These are phyloP conservation scores for Microctenopoma stevenorrisi DNA, from an alignment of 2,797 vertebrate genomes.

Conservation along the genomic window DNA sequence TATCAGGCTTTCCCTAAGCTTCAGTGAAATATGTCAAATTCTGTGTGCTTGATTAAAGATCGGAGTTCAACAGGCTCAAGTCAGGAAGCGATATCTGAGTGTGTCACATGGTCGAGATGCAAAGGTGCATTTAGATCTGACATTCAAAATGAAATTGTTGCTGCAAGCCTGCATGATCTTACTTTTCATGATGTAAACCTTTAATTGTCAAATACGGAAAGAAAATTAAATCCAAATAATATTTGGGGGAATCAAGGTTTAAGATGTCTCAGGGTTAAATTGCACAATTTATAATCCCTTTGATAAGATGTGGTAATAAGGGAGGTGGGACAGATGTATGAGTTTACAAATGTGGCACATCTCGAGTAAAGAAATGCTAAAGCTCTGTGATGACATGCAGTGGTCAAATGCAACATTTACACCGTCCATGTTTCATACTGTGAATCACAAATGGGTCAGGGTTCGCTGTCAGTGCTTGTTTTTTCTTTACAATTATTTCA, in stretches of 20 bases:
- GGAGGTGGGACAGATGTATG: conserved; percentile 14
- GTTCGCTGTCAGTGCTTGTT: neutral
- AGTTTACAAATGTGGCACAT: conserved; percentile 27
- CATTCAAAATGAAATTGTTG: conserved; percentile 68
- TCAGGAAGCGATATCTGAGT: conserved; percentile 72
- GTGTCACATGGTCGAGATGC: conserved; percentile 73
- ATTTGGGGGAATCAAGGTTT: conserved; percentile 27
- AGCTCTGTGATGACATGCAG: neutral
- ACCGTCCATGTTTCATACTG: conserved; percentile 10
- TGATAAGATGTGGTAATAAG: conserved; percentile 30
- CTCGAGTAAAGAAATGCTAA: neutral
- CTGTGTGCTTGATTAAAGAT: conserved; percentile 77
- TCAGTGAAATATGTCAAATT: conserved; percentile 78
- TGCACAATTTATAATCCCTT: conserved; percentile 28
- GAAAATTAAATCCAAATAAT: conserved; percentile 41
- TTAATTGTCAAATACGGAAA: conserved; percentile 37
- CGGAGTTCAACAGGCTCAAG: conserved; percentile 72
- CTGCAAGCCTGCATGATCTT: conserved; percentile 61
- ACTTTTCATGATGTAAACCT: conserved; percentile 63
- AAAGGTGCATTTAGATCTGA: conserved; percentile 70
- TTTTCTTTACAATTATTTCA: conserved; percentile 14
- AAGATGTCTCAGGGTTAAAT: conserved; percentile 37
- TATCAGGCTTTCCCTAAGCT: conserved; percentile 77
- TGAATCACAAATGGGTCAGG: conserved; percentile 1
- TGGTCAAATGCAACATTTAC: neutral